Evolutionary conservation across 2,797 vertebrate genomes (phyloP), one percentile per base, ranked within the genome.

Genomic region (Macropodus opercularis): DNA sequence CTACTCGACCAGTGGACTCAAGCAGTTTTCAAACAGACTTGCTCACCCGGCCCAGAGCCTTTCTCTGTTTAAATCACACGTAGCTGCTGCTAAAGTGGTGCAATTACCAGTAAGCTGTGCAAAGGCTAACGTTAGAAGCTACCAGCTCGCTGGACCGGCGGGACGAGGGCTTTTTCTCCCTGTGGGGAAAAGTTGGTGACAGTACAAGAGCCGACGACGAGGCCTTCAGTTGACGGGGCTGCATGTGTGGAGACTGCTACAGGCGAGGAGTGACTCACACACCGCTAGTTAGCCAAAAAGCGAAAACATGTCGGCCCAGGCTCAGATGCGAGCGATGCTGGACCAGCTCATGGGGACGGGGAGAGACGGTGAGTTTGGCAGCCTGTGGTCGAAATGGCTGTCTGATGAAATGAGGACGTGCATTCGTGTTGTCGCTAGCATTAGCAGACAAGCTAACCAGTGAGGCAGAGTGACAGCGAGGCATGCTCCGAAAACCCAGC

Each of bases 341-440:
- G 96, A 98, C 92, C 96, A 99, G 93, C 91, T 99, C 56, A 99
- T 99, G 97, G 97, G 96, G 80, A 98, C 97, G 17, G 93, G 95
- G 75, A 94, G 96, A 94, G 97, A 98, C 87, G 96, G 96, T 98
- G 92, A 96, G 94, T 63, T 8, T 2, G 2, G 10, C 22, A 1
- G 11, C 13, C 5, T 6, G 22, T 29, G 21, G 24, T 13, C 4
- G 11, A 19, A 5, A 14, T 29, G 1, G 2, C n/a, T 39, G n/a
- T 5, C 21, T 4, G 13, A 11, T 7, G 6, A 14, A n/a, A 26
- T 4, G 6, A 6, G 13, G 12, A 17, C 22, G 18, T 6, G 22
- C 53, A 54, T 78, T 53, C 24, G 18, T 70, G 69, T 52, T 63
- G 72, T 32, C 46, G 57, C 58, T 79, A 77, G 56, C 65, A 15